Conservation (phyloP, 1,140 invertebrate genomes). For the Steinernema feltiae region DNA sequence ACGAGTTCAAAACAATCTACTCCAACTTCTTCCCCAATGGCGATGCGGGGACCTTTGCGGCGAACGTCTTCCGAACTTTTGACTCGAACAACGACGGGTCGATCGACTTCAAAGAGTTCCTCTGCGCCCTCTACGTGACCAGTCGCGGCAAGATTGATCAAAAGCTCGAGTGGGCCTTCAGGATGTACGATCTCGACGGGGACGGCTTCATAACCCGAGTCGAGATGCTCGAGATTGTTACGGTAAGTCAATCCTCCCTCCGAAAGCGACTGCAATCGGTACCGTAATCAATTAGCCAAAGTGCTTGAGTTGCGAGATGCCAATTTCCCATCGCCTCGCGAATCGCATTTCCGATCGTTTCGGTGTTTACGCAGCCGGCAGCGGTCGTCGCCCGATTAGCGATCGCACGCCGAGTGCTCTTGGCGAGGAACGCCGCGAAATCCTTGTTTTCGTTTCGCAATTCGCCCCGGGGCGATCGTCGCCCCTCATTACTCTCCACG, state of each 20-base stretch:
- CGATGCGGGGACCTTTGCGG: constrained; percentile 95
- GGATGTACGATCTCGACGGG: constrained; percentile 87
- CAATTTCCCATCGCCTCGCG: background rate
- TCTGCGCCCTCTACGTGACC: constrained; percentile 93
- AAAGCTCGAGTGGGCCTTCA: constrained; percentile 97
- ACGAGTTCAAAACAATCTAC: constrained; percentile 98
- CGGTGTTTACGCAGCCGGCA: background rate
- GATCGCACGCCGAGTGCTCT: background rate
- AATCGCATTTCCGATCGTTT: background rate
- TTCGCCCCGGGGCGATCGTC: background rate
- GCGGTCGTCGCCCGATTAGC: background rate
- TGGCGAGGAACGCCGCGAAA: background rate
- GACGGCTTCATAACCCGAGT: constrained; percentile 97
- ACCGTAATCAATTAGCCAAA: no score
- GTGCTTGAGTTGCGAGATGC: no score
- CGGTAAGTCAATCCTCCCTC: no score
- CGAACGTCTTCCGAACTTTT: constrained; percentile 97
- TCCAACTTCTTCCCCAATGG: constrained; percentile 74
- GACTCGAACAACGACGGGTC: constrained; percentile 84
- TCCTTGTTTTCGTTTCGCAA: constrained; percentile 9
- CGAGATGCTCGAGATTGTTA: constrained; percentile 67
- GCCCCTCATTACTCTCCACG: background rate
- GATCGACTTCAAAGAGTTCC: constrained; percentile 89
- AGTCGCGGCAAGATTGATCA: constrained; percentile 93
- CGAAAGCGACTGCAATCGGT: no score